Evolutionary conservation across 2,888 invertebrate species (phyloP), one percentile per base, ranked within the genome.

Genomic region (Clivina fossor): DNA sequence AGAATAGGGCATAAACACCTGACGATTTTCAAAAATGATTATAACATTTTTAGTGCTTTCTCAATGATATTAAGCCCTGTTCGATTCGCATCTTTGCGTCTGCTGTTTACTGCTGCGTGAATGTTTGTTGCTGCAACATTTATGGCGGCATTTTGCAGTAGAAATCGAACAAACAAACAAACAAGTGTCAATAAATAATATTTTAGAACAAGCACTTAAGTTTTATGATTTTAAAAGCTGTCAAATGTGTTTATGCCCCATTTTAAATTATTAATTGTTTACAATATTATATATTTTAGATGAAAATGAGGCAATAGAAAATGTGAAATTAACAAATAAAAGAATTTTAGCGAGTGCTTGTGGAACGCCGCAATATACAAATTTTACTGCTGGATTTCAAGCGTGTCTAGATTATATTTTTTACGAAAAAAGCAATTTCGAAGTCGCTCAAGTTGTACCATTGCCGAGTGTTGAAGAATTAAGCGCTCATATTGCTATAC

Each of bases 371-470:
- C 75, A 80, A 38, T 94, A 83, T 68, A 96, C 95, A 0, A 95
- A 96, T 72, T 95, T 83, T 66, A 93, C 93, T 0, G 78, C 76
- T 1, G 83, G 80, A 0, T 97, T 96, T 76, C 81, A 86, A 7
- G 95, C 86, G 47, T 94, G 93, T 58, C 76, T 97, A 54, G 97
- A 97, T 75, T 96, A 96, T 67, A 94, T 97, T 66, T 94, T 85
- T 73, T 89, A 88, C 67, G 86, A 93, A 64, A 80, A 76, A 58
- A 74, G 80, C 53, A 75, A 78, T 49, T 72, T 90, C 11, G 67
- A 74, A 63, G 82, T 91, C 1, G 73, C 79, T 37, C 78, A 88
- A 79, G 83, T 88, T 1, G 80, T 94, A 55, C 93, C 94, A 0
- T 75, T 93, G 64, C 94, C 95, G 0, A 82, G 81, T 40, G 77